Base-by-base conservation (phyloP, 2,113 vertebrate genomes). In the Notechis scutatus region DNA sequence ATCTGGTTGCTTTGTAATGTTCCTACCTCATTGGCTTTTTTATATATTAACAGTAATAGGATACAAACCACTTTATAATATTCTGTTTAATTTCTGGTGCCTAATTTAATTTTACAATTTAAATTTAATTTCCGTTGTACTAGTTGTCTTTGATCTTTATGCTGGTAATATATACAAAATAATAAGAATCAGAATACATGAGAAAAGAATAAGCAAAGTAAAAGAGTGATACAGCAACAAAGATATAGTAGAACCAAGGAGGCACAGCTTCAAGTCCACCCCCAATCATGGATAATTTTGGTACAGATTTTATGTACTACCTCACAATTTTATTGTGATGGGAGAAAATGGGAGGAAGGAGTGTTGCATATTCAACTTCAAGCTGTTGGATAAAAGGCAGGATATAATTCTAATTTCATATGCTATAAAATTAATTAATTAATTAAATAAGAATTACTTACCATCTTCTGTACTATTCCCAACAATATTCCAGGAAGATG, bases 401-500 rank as follows among this genome's bases (percentile, higher is more conserved):
- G 7, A 42, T 81, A 3, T 81, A 81, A 81, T 42, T 81, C 34
- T 81, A 86, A 15, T 11, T 50, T 59, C 85, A 93, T 89, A 21
- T 24, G 85, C 95, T 95, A 91, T 42, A 90, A 89, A 64, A 54
- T 54, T 94, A 93, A 89, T 52, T 2, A 89, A 8, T 5, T 45
- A 47, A 50, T 10, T 47, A 69, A 64, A 29, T 55, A 50, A 81
- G n/a, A 97, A 94, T 2, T 93, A 47, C 92, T 91, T 97, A 98
- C 96, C 97, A 96, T 96, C 96, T 92, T 95, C 94, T 23, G 96
- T 94, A 92, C 94, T 96, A 85, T 85, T 95, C 92, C 97, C 97
- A 8, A 97, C 57, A 92, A 97, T 93, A 86, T 96, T 98, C 98
- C 98, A 99, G n/a, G 97, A 95, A 5, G 88, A 94, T 15, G 97